These are phyloP conservation scores for Myripristis jacobus DNA, from an alignment of 2,797 vertebrate species.

Conservation along the genomic window DNA sequence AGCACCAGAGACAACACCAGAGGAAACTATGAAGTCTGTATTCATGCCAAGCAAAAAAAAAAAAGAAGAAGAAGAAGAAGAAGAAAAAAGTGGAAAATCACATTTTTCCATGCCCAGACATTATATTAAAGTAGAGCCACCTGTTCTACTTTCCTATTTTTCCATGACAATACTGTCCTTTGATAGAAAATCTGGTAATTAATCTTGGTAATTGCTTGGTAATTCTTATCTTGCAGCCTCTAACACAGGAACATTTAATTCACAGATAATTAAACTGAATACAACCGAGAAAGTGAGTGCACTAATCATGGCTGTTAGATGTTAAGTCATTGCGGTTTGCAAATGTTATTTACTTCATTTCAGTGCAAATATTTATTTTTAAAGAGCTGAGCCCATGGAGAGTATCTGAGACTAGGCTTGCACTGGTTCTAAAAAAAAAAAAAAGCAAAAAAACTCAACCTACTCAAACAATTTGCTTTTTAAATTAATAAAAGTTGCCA, in stretches of 20 bases:
- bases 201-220: constrained; percentile 37
- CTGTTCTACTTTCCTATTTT: constrained; percentile 58
- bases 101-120: constrained; percentile 24
- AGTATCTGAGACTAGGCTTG: not conserved
- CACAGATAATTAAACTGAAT: constrained; percentile 30
- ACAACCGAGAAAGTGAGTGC: constrained; percentile 22
- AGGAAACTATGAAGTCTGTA: constrained; percentile 20
- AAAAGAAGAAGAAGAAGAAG: constrained; percentile 2
- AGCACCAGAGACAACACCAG: not conserved
- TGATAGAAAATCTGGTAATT: constrained; percentile 17
- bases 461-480: too few relatives aligned
- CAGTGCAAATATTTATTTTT: not conserved
- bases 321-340: not conserved
- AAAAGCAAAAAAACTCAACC: too few relatives aligned
- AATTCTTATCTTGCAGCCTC: constrained; percentile 39
- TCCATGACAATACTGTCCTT: constrained; percentile 14
- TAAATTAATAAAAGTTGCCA: too few relatives aligned
- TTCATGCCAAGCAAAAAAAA: not conserved
- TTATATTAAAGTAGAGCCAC: constrained; percentile 4
- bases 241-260: constrained; percentile 31
- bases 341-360: constrained; percentile 29
- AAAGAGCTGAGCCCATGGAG: not conserved
- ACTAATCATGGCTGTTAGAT: constrained; percentile 26
- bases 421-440: not conserved
- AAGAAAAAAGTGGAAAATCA: constrained; percentile 34